Evolutionary conservation across 2,888 invertebrate species (phyloP), one percentile per base, ranked within the genome.

Genomic region (Andrena flavipes): DNA sequence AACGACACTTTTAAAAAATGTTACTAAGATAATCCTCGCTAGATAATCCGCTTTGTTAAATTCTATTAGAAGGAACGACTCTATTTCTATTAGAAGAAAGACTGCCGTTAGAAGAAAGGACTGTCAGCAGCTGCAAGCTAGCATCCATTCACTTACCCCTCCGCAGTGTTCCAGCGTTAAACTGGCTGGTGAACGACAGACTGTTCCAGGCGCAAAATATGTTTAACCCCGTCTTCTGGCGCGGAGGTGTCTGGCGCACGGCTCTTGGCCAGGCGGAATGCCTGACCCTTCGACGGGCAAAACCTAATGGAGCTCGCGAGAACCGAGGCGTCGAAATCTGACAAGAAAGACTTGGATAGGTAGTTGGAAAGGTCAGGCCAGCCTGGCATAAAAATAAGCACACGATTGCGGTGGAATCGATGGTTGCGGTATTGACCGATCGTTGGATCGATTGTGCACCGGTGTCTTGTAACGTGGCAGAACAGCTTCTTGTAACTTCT

Each of bases 161-260:
- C 10, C 10, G 23, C 23, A 10, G 23, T 10, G 7, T 23, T 29
- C 30, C 13, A 59, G 63, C 68, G 79, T 77, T 76, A 80, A 80
- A 70, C 69, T 80, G 79, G 70, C 79, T 77, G 79, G 59, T 77
- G 79, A 80, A 80, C 77, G 79, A 80, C 79, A 77, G 79, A 65
- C 20, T 42, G 77, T 60, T 63, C 70, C 65, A 42, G 54, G 63
- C 49, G 51, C 26, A 64, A 80, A 80, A 80, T 76, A 76, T 80
- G 65, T 70, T 70, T 80, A 76, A 70, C 79, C 77, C 33, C 51
- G 65, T 70, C 77, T 69, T 23, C 35, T 59, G 65, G 63, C 26
- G 35, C 26, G n/a, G 8, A n/a, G 20, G 20, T 54, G n/a, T 8
- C 42, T 42, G 23, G 10, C 23, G 10, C 20, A 54, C 48, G 33